Base-by-base conservation (phyloP, 2,888 invertebrate genomes). In the Drosophila imparisetae region DNA sequence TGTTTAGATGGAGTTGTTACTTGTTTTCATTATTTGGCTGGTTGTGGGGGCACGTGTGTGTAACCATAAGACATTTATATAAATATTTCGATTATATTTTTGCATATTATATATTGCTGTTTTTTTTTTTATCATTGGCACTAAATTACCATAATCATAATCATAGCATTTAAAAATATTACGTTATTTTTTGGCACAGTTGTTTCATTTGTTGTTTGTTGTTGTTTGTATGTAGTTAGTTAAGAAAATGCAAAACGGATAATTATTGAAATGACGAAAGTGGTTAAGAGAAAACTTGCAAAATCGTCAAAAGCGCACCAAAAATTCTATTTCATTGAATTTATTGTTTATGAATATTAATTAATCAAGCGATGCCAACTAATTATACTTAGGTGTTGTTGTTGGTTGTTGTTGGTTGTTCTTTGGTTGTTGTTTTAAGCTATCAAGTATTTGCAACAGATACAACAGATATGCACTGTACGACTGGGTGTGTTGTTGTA, bases 61-160 rank as follows among this genome's bases (percentile, higher is more conserved):
- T 92, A 93, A 93, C 93, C 93, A 93, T 91, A 91, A 91, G 93
- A 93, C 93, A 93, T 93, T 91, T 74, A 78, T 82, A 70, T 74
- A 78, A 65, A 64, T 79, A 77, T 70, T 68, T 77, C 68, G 74
- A 66, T 75, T 73, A 68, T 62, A 73, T 60, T 65, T 79, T 65
- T 79, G 76, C 61, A 54, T 72, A 71, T 55, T 54, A 63, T 61
- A 67, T 40, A 55, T 75, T 65, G 54, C 48, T 58, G 55, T 55
- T 30, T 60, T 29, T 29, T 27, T 54, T 29, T 29, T 54, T 38
- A 38, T n/a, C 32, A 45, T 69, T 78, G 45, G 65, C 71, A 53
- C 64, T 62, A 66, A 52, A 64, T 68, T 40, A 67, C 34, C 13
- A 61, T 58, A 49, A 66, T 40, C 13, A 61, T 60, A 64, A 49